Evolutionary conservation across 1,140 invertebrate species (phyloP).

Genomic region (Sarcophaga bullata): DNA sequence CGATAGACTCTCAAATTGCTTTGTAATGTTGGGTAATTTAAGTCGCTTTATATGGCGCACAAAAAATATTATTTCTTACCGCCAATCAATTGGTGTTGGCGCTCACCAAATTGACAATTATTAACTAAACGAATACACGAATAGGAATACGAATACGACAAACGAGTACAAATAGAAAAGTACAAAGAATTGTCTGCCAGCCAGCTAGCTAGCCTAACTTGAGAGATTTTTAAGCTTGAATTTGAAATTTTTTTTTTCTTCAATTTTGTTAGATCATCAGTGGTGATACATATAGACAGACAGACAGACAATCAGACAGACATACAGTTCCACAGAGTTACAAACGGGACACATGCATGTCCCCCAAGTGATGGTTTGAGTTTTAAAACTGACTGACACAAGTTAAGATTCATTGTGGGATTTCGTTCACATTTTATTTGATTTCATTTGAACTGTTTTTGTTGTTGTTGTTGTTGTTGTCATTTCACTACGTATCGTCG

Average conservation of each 20-base stretch:
- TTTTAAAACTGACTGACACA: slow-evolving; percentile 36
- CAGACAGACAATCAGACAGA: slow-evolving; percentile 7
- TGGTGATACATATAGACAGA: background rate
- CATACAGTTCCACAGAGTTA: background rate
- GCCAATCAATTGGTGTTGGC: slow-evolving; percentile 38
- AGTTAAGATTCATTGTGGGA: slow-evolving; percentile 37
- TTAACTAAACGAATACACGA: background rate
- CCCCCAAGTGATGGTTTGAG: slow-evolving; percentile 31
- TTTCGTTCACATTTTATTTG: slow-evolving; percentile 20
- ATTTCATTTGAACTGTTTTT: background rate
- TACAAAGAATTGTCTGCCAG: background rate
- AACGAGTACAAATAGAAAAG: no score
- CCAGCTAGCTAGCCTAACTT: background rate
- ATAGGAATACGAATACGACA: no score
- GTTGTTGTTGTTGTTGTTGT: background rate
- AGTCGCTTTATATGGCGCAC: slow-evolving; percentile 38
- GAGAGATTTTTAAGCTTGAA: background rate
- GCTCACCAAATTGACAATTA: slow-evolving; percentile 41
- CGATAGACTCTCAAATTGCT: background rate
- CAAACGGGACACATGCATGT: slow-evolving; percentile 31
- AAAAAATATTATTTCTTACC: slow-evolving; percentile 40
- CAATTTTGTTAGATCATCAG: background rate
- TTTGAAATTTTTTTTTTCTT: background rate
- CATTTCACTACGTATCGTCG: background rate
- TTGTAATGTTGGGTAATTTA: slow-evolving; percentile 38